Evolutionary conservation across 2,888 invertebrate species (phyloP).

Genomic region (Furcula furcula): DNA sequence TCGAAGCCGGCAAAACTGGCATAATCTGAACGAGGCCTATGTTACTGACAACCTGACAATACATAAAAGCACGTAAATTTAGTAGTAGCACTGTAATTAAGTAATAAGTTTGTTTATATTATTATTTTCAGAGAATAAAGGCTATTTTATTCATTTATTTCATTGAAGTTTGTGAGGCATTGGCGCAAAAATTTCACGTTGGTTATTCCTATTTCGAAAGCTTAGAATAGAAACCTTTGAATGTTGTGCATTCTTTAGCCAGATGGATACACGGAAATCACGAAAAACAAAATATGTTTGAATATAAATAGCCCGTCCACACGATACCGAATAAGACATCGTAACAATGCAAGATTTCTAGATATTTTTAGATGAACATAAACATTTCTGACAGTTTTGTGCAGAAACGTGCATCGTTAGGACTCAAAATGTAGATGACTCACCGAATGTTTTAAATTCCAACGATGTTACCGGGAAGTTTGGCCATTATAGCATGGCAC

Average conservation of each 20-base stretch:
- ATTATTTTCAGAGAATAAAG: too few relatives aligned
- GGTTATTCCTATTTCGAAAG: neutral
- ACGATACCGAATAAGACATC: conserved; percentile 29
- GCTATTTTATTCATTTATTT: too few relatives aligned
- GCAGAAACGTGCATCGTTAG: conserved; percentile 30
- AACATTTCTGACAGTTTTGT: conserved; percentile 19
- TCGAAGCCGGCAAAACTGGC: too few relatives aligned
- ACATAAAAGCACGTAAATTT: too few relatives aligned
- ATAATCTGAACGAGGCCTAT: too few relatives aligned
- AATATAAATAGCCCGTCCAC: conserved; percentile 44
- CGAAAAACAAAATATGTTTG: conserved; percentile 32
- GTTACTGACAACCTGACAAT: too few relatives aligned
- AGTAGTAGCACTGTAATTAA: too few relatives aligned
- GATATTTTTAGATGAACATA: conserved; percentile 37
- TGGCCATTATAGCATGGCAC: conserved; percentile 69
- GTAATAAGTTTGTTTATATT: too few relatives aligned
- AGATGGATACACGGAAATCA: conserved; percentile 32
- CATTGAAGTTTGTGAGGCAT: too few relatives aligned
- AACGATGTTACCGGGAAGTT: conserved; percentile 72
- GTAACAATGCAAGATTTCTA: conserved; percentile 30
- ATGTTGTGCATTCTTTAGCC: conserved; percentile 31
- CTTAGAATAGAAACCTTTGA: conserved; percentile 15
- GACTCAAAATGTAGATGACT: conserved; percentile 67
- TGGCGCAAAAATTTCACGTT: too few relatives aligned
- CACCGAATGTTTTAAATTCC: conserved; percentile 80